phyloP scores from a whole-genome alignment of 2,888 invertebrate genomes.

The Aethes cnicana region DNA sequence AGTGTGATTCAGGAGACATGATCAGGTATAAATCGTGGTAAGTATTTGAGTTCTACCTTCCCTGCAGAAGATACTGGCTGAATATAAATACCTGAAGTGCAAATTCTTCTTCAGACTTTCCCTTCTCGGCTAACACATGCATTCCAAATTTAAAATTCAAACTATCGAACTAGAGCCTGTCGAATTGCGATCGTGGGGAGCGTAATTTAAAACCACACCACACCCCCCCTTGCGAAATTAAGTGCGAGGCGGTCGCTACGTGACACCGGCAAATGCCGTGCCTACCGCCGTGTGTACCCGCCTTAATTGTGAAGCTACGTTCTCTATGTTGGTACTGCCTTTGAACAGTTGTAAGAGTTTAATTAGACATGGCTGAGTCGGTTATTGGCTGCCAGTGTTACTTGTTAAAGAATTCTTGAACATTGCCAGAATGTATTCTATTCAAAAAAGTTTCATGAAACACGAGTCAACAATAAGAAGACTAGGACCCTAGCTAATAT shows the following conservation, averaged over 20 bases:
- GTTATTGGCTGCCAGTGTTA: conserved; percentile 1
- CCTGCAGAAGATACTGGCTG: too few relatives aligned
- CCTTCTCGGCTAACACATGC: too few relatives aligned
- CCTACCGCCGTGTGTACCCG: conserved; percentile 63
- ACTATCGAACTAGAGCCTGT: conserved; percentile 31
- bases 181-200: conserved; percentile 51
- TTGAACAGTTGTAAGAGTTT: conserved; percentile 26
- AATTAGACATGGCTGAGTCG: conserved; percentile 13
- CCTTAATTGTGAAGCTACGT: conserved; percentile 76
- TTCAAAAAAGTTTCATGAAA: too few relatives aligned
- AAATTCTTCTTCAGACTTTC: too few relatives aligned
- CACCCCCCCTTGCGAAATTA: conserved; percentile 69
- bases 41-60: too few relatives aligned
- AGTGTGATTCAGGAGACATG: too few relatives aligned
- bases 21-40: too few relatives aligned
- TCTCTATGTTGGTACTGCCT: conserved; percentile 32
- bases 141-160: conserved; percentile 29
- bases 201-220: conserved; percentile 77
- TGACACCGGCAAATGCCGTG: conserved; percentile 78
- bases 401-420: too few relatives aligned
- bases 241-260: conserved; percentile 74
- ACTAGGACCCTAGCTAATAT: too few relatives aligned
- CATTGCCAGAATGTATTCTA: too few relatives aligned
- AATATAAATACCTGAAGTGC: too few relatives aligned
- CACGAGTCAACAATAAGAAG: too few relatives aligned